phyloP scores from a whole-genome alignment of 2,888 invertebrate species.

The Ashinkailepas kermadecensis region DNA sequence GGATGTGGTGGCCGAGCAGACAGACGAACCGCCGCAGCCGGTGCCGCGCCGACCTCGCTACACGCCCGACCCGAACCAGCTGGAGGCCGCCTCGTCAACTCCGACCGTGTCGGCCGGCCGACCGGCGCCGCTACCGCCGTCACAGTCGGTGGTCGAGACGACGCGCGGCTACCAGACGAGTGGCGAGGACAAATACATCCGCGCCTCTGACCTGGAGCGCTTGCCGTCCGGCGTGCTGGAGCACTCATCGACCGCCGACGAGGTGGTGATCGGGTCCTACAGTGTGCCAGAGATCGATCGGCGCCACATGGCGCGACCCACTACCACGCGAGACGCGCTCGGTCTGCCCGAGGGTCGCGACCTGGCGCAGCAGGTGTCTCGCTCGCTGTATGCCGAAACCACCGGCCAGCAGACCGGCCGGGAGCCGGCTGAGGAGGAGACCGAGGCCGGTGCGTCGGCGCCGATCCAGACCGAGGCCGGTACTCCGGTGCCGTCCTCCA shows the following conservation, averaged over 20 bases:
- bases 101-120: neutral
- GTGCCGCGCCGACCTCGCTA: neutral
- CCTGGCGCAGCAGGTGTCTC: neutral
- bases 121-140: too few relatives aligned
- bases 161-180: neutral
- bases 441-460: neutral
- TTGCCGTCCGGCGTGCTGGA: neutral
- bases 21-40: neutral
- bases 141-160: neutral
- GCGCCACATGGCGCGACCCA: neutral
- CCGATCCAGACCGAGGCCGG: neutral
- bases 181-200: slow-evolving; percentile 1
- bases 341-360: neutral
- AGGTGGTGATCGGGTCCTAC: neutral
- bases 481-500: neutral
- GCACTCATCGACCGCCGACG: neutral
- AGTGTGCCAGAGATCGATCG: neutral
- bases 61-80: neutral
- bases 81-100: neutral
- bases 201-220: neutral
- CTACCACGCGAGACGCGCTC: neutral
- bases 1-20: neutral
- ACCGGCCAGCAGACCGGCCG: neutral
- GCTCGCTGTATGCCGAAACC: too few relatives aligned
- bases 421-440: neutral